Evolutionary conservation across 37 sponge, comb jelly and placozoan species (phyloP).

Genomic region (Chondrosia reniformis): DNA sequence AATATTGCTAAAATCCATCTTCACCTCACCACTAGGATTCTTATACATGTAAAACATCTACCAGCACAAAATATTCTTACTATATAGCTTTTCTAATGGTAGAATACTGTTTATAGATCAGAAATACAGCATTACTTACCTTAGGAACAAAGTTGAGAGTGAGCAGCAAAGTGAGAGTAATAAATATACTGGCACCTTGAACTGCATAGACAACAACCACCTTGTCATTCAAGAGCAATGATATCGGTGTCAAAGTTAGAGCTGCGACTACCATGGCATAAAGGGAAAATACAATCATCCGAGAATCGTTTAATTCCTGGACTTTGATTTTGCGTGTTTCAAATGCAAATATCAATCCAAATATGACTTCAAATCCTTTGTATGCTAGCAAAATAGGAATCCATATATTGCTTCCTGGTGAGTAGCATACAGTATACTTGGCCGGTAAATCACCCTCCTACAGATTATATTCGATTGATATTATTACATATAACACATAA

Average conservation of each 20-base stretch:
- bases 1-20: conserved; percentile 3
- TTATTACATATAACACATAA: too few relatives aligned
- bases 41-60: conserved; percentile 7
- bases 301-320: conserved; percentile 47
- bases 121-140: too few relatives aligned
- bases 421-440: conserved; percentile 8
- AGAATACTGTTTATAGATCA: too few relatives aligned
- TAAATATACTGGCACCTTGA: conserved; percentile 31
- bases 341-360: conserved; percentile 54
- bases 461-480: too few relatives aligned
- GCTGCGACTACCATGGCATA: conserved; percentile 51
- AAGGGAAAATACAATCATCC: conserved; percentile 49
- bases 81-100: too few relatives aligned
- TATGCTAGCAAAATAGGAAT: conserved; percentile 33
- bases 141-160: conserved; percentile 48
- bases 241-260: conserved; percentile 39
- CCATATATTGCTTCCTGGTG: conserved; percentile 9
- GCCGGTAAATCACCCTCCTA: conserved; percentile 26
- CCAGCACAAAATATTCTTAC: too few relatives aligned
- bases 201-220: conserved; percentile 35
- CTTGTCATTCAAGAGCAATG: conserved; percentile 22
- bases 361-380: conserved; percentile 41
- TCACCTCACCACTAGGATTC: conserved; percentile 17
- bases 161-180: conserved; percentile 36
- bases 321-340: conserved; percentile 54